A percentile compares a stretch with the other conserved stretches of the same genome.
Conservation (phyloP, 1,140 invertebrate species). For the Leptinotarsa lineolata region DNA sequence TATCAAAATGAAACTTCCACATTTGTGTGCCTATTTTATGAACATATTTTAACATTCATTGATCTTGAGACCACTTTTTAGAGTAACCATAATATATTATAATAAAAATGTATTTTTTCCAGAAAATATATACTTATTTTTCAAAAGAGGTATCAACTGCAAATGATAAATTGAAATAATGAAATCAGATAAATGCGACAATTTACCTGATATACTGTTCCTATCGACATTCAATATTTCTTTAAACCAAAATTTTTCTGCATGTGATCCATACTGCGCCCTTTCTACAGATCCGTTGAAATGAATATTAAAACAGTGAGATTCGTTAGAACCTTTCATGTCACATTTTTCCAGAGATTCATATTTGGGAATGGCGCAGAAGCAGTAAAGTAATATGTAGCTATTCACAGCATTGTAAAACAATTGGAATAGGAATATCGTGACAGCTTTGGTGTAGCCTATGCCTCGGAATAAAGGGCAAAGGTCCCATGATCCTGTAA, state of each 20-base stretch:
- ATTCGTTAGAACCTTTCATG: background rate
- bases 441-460: conserved; percentile 12
- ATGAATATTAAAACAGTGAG: background rate
- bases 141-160: too few relatives aligned
- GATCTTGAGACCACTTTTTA: too few relatives aligned
- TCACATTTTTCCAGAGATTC: background rate
- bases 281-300: background rate
- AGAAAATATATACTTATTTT: too few relatives aligned
- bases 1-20: too few relatives aligned
- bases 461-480: conserved; percentile 19
- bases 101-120: too few relatives aligned
- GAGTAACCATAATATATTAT: too few relatives aligned
- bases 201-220: background rate
- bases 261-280: background rate
- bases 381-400: conserved; percentile 18
- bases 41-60: too few relatives aligned
- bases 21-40: too few relatives aligned
- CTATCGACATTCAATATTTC: background rate
- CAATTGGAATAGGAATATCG: background rate
- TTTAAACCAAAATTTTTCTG: conserved; percentile 20
- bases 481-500: conserved; percentile 10
- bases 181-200: too few relatives aligned
- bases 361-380: background rate
- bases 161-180: too few relatives aligned
- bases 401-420: conserved; percentile 14